Conservation (phyloP, 2,797 vertebrate genomes). For the Enteromius paludinosus region DNA sequence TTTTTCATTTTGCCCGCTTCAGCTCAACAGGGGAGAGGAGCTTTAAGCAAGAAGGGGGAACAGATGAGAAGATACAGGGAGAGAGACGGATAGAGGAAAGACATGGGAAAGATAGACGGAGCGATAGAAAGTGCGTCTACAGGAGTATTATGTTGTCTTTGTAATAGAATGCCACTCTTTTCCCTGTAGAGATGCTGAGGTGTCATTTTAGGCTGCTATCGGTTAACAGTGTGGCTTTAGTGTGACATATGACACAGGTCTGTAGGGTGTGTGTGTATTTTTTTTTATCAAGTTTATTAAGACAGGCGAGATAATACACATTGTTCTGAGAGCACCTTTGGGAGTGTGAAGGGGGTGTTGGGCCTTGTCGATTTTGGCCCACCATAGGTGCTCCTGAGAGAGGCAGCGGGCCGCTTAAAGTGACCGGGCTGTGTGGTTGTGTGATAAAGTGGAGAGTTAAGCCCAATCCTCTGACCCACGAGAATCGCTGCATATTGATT, state of each 20-base stretch:
- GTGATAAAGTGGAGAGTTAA: constrained; percentile 60
- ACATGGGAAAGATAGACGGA: constrained; percentile 52
- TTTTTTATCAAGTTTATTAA: constrained; percentile 65
- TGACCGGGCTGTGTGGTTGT: constrained; percentile 54
- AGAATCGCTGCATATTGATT: constrained; percentile 73
- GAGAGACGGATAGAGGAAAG: constrained; percentile 46
- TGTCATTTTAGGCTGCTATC: constrained; percentile 61
- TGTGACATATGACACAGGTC: constrained; percentile 64
- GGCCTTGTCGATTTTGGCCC: constrained; percentile 63
- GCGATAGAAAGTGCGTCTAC: constrained; percentile 66
- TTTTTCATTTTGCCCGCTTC: constrained; percentile 80
- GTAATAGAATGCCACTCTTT: constrained; percentile 70
- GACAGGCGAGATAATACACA: constrained; percentile 65
- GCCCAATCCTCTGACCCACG: constrained; percentile 36
- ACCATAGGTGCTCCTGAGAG: constrained; percentile 68
- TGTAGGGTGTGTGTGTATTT: constrained; percentile 35
- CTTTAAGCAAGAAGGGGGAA: constrained; percentile 70
- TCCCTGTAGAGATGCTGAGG: constrained; percentile 59
- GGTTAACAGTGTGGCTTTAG: constrained; percentile 54
- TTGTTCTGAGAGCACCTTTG: constrained; percentile 69
- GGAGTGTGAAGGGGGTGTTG: constrained; percentile 47
- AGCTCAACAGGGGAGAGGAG: constrained; percentile 70
- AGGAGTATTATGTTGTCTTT: constrained; percentile 72
- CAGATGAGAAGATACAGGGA: constrained; percentile 44
- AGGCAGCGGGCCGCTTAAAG: constrained; percentile 64